Evolutionary conservation across 2,797 vertebrate species (phyloP).

Genomic region (Sebastes reedi): DNA sequence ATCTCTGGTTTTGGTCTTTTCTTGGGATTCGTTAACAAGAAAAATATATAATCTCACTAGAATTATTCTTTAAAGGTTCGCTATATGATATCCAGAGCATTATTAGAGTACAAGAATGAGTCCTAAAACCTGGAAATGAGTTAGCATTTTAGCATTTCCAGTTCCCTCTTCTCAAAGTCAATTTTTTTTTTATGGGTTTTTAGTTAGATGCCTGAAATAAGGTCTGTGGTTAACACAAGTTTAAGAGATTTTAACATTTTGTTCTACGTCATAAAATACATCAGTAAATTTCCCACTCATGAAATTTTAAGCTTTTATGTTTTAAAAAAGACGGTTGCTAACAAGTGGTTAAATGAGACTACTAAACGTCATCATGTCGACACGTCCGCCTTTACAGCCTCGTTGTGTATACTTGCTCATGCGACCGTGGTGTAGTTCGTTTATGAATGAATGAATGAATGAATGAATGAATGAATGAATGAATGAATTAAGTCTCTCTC

Average conservation of each 20-base stretch:
- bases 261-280: neutral
- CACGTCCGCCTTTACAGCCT: neutral
- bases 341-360: too few relatives aligned
- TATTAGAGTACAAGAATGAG: too few relatives aligned
- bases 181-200: neutral
- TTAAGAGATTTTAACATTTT: neutral
- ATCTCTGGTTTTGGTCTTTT: too few relatives aligned
- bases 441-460: too few relatives aligned
- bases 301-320: too few relatives aligned
- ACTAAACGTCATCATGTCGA: too few relatives aligned
- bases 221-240: neutral
- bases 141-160: neutral
- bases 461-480: too few relatives aligned
- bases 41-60: neutral
- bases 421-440: too few relatives aligned
- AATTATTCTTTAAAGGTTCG: neutral
- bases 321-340: too few relatives aligned
- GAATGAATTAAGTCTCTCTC: too few relatives aligned
- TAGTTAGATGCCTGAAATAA: neutral
- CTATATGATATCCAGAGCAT: too few relatives aligned
- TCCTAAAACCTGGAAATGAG: neutral
- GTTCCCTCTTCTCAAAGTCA: neutral
- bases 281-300: neutral
- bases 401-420: neutral
- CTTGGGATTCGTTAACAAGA: neutral